These are phyloP conservation scores for Gambusia holbrooki DNA, from an alignment of 2,113 vertebrate species.

Conservation along the genomic window DNA sequence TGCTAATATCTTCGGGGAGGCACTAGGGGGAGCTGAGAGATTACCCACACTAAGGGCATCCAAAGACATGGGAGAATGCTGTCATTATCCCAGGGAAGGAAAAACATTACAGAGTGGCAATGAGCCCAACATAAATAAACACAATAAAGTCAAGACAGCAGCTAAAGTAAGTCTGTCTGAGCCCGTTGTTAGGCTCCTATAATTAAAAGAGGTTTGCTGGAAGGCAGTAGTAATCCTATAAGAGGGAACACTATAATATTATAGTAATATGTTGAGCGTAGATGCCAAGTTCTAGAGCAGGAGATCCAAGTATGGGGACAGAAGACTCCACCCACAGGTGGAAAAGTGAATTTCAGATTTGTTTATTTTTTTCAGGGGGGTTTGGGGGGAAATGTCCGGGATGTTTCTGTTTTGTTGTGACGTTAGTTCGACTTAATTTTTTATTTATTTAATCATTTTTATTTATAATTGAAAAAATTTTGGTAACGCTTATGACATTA, in stretches of 20 bases:
- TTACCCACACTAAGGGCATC: constrained; percentile 32
- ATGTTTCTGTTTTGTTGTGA: constrained; percentile 13
- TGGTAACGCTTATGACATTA: too few relatives aligned
- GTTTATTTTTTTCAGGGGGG: too few relatives aligned
- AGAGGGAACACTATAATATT: constrained; percentile 37
- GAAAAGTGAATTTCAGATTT: not conserved
- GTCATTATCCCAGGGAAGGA: constrained; percentile 50
- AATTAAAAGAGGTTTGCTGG: constrained; percentile 46
- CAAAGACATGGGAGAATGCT: constrained; percentile 30
- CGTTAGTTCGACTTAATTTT: not conserved
- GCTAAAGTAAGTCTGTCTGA: constrained; percentile 46
- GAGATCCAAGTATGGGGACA: not conserved
- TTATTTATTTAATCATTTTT: not conserved
- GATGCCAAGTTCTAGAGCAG: constrained; percentile 17
- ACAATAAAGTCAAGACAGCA: constrained; percentile 37
- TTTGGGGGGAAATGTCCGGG: not conserved
- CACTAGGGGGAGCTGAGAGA: constrained; percentile 69
- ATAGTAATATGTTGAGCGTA: constrained; percentile 19
- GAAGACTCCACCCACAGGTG: not conserved
- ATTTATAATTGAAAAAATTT: too few relatives aligned
- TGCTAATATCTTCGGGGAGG: constrained; percentile 5
- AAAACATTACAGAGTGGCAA: constrained; percentile 60
- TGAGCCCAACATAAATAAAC: constrained; percentile 61
- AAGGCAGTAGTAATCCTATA: constrained; percentile 55
- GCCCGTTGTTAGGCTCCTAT: constrained; percentile 36